A percentile compares a stretch with the other conserved stretches of the same genome.
phyloP scores from a whole-genome alignment of 1,140 invertebrate genomes.

The Cydia amplana region DNA sequence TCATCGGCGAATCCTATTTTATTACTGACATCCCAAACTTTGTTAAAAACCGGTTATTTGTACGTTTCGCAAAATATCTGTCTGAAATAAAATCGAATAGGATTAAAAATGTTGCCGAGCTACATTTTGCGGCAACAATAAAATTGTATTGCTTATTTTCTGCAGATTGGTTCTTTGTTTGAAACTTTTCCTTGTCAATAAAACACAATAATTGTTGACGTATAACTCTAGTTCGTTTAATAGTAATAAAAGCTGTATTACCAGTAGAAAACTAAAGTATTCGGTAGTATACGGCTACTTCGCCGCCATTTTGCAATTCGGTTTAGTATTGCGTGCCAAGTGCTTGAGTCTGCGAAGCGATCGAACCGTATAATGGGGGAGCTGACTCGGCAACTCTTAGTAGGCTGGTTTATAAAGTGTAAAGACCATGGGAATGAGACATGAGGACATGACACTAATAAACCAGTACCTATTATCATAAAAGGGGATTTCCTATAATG shows the following conservation, averaged over 20 bases:
- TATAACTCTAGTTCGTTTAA: neutral
- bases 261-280: neutral
- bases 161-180: slow-evolving; percentile 28
- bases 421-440: neutral
- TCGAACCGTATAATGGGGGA: slow-evolving; percentile 19
- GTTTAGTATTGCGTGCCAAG: slow-evolving; percentile 24
- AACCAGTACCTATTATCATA: neutral
- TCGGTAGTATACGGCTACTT: slow-evolving; percentile 5
- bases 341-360: slow-evolving; percentile 19
- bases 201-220: slow-evolving; percentile 9
- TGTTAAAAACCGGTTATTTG: neutral
- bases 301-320: slow-evolving; percentile 27
- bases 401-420: slow-evolving; percentile 1
- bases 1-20: slow-evolving; percentile 24
- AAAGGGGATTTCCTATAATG: neutral
- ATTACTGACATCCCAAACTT: slow-evolving; percentile 9
- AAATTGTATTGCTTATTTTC: slow-evolving; percentile 27
- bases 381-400: slow-evolving; percentile 14
- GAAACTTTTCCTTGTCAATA: slow-evolving; percentile 26
- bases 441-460: slow-evolving; percentile 4
- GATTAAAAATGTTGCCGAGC: neutral
- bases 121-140: slow-evolving; percentile 17
- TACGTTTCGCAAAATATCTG: slow-evolving; percentile 7
- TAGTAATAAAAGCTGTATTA: neutral
- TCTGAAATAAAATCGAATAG: slow-evolving; percentile 25